Evolutionary conservation across 2,113 vertebrate genomes (phyloP).

Genomic region (Oreochromis tanganicae): DNA sequence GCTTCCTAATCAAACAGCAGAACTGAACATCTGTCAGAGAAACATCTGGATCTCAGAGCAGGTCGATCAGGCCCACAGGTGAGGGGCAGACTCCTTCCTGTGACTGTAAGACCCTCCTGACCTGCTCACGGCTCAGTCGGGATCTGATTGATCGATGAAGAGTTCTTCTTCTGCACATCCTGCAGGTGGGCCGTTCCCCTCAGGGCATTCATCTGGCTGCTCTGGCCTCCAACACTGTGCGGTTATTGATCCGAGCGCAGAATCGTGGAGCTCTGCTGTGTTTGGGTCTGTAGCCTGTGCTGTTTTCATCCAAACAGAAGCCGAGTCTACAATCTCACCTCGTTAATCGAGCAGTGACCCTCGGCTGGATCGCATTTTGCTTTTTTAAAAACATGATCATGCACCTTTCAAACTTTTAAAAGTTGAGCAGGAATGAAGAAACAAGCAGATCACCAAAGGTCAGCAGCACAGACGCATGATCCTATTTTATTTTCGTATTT

Average conservation of each 20-base stretch:
- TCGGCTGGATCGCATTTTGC: background rate
- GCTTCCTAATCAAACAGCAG: background rate
- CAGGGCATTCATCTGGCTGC: background rate
- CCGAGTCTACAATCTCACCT: background rate
- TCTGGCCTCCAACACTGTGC: background rate
- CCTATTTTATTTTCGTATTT: background rate
- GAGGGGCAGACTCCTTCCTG: background rate
- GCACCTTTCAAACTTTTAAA: background rate
- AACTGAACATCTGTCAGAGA: background rate
- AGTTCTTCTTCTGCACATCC: background rate
- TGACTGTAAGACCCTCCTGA: background rate
- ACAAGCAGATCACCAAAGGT: background rate
- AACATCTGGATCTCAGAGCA: background rate
- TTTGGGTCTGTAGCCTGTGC: background rate
- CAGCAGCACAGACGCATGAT: background rate
- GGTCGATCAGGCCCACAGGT: background rate
- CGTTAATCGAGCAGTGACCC: fast-evolving
- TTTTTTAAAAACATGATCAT: background rate
- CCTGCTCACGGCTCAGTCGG: background rate
- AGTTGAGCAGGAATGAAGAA: background rate
- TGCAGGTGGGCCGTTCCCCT: background rate
- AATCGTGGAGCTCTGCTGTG: fast-evolving
- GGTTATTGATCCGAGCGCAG: background rate
- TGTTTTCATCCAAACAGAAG: background rate
- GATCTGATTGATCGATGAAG: fast-evolving